Evolutionary conservation across 2,113 vertebrate genomes (phyloP).

Genomic region (Heterocephalus glaber): DNA sequence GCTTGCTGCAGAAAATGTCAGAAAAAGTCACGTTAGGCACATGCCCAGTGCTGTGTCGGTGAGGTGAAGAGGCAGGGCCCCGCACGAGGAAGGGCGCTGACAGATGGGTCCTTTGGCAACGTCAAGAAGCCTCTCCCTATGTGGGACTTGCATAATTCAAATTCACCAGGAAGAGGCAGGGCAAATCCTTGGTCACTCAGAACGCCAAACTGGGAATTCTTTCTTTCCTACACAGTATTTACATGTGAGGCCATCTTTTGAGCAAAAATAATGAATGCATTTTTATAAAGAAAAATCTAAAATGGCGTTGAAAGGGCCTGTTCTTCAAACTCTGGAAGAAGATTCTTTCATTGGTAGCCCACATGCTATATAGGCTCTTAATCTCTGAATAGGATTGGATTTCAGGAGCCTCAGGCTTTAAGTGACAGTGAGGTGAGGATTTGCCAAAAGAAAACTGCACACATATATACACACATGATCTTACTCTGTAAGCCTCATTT

Average conservation of each 20-base stretch:
- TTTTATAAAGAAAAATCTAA: background rate
- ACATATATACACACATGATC: rapidly evolving
- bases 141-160: rapidly evolving
- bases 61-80: rapidly evolving
- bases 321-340: background rate
- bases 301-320: background rate
- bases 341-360: background rate
- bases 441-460: background rate
- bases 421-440: background rate
- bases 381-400: background rate
- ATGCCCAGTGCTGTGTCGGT: background rate
- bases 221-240: background rate
- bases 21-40: rapidly evolving
- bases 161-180: background rate
- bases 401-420: background rate
- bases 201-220: rapidly evolving
- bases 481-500: background rate
- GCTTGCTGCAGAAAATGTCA: background rate
- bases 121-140: background rate
- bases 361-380: background rate
- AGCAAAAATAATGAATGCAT: background rate
- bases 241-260: background rate
- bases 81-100: rapidly evolving
- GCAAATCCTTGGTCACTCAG: background rate
- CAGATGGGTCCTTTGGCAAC: no score